Base-by-base conservation (phyloP, 2,888 invertebrate genomes). In the Drosophila picticornis region DNA sequence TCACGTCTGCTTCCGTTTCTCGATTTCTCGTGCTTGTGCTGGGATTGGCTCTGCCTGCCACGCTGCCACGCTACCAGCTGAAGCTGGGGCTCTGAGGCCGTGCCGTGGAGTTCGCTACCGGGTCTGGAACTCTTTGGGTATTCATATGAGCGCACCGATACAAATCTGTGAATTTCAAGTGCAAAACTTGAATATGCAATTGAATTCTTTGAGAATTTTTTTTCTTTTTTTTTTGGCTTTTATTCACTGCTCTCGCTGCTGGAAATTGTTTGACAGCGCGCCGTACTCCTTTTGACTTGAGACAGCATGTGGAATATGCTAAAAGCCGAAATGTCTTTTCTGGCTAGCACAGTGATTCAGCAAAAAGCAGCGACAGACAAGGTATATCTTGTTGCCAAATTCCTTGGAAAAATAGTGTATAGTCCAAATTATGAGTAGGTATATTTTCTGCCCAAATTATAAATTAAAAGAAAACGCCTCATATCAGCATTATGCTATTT, bases 101-200 rank as follows among this genome's bases (percentile, higher is more conserved):
- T 46, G 52, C 56, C 46, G 46, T 46, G 52, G 59, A 16, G 43
- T 38, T 53, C n/a, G 63, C 59, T 80, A 63, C 74, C 55, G 65
- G 60, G 53, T 56, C 55, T 56, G 50, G 50, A 69, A 53, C 77
- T 79, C 62, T 73, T 83, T 83, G 72, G 74, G 70, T 86, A 88
- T 88, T 88, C 90, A 88, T 86, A 83, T 81, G 90, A 85, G 86
- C 78, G 76, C 63, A 16, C 56, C 85, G 90, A 87, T 90, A 86
- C 89, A 86, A 86, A 87, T 87, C 90, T 83, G 46, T 85, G 89
- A 87, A 87, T 90, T 90, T 87, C 90, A 87, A 87, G 86, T 90
- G 90, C 89, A 90, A 81, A 87, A 81, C 86, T 90, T 88, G 86
- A 90, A 87, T 87, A 90, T 87, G 90, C 90, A 87, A 90, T 88